phyloP scores from a whole-genome alignment of 2,888 invertebrate species.

The Tetramorium bicarinatum region DNA sequence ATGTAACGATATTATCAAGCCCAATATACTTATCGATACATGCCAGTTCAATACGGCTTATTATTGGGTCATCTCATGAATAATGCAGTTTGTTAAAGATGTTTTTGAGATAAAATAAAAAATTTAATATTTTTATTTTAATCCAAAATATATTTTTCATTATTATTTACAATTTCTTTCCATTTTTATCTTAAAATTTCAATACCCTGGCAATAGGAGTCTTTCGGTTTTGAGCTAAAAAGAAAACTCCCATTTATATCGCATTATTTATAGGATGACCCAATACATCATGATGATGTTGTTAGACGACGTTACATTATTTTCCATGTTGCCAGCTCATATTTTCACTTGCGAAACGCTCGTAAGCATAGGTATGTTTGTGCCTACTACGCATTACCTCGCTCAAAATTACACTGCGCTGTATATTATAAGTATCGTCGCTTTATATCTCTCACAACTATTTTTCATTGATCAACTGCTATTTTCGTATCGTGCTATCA shows the following conservation, averaged over 20 bases:
- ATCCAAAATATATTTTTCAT: too few relatives aligned
- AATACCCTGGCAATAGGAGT: too few relatives aligned
- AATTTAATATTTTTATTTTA: too few relatives aligned
- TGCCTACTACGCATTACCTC: not conserved
- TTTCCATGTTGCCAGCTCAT: not conserved
- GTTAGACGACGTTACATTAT: not conserved
- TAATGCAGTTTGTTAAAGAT: too few relatives aligned
- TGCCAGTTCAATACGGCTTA: not conserved
- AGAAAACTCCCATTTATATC: too few relatives aligned
- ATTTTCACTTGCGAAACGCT: not conserved
- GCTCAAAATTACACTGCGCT: constrained; percentile 18
- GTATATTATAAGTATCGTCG: not conserved
- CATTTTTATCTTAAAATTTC: too few relatives aligned
- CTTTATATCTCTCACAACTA: not conserved
- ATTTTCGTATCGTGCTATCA: not conserved
- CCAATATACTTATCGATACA: not conserved
- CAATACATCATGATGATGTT: not conserved
- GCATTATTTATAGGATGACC: too few relatives aligned
- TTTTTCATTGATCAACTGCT: constrained; percentile 25
- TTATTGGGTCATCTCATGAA: not conserved
- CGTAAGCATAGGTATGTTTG: not conserved
- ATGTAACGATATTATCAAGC: not conserved
- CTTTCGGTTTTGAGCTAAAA: too few relatives aligned
- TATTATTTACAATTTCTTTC: too few relatives aligned
- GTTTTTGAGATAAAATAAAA: too few relatives aligned